Percentiles rank a stretch among this genome's conserved stretches.
These are phyloP conservation scores for Zaprionus camerounensis DNA, from an alignment of 1,140 invertebrate species.

Conservation along the genomic window DNA sequence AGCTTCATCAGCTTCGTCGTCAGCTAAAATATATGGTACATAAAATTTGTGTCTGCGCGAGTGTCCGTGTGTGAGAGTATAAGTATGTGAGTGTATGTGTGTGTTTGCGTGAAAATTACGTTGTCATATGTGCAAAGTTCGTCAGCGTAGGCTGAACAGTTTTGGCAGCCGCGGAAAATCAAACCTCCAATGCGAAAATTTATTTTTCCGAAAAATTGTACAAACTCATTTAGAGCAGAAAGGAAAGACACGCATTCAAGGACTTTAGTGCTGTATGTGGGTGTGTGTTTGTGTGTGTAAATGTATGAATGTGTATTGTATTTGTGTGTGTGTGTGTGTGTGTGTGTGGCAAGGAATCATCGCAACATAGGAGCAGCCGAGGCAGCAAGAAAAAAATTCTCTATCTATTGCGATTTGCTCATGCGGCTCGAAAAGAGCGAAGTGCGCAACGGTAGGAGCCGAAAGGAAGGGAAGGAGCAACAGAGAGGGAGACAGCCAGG, in stretches of 20 bases:
- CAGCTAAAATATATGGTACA: slow-evolving; percentile 77
- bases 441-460: slow-evolving; percentile 56
- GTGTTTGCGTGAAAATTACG: slow-evolving; percentile 71
- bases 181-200: slow-evolving; percentile 36
- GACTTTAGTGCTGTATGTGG: slow-evolving; percentile 38
- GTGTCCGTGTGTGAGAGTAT: slow-evolving; percentile 32
- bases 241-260: slow-evolving; percentile 60
- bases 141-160: slow-evolving; percentile 26
- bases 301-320: slow-evolving; percentile 9
- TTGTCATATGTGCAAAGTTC: slow-evolving; percentile 80
- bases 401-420: slow-evolving; percentile 84
- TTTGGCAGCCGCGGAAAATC: slow-evolving; percentile 29
- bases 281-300: slow-evolving; percentile 15
- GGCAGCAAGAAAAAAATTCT: slow-evolving; percentile 80
- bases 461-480: slow-evolving; percentile 5
- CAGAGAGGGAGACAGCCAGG: not conserved
- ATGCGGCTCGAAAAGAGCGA: slow-evolving; percentile 79
- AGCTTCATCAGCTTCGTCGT: slow-evolving; percentile 51
- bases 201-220: slow-evolving; percentile 25
- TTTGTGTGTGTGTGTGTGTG: slow-evolving; percentile 22
- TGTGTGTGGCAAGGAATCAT: slow-evolving; percentile 64
- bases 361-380: slow-evolving; percentile 53
- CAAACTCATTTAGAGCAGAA: slow-evolving; percentile 22
- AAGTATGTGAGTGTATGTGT: slow-evolving; percentile 13
- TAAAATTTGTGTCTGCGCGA: slow-evolving; percentile 60